These are phyloP conservation scores for Tragelaphus oryx DNA, from an alignment of 2,797 vertebrate genomes.

Conservation along the genomic window DNA sequence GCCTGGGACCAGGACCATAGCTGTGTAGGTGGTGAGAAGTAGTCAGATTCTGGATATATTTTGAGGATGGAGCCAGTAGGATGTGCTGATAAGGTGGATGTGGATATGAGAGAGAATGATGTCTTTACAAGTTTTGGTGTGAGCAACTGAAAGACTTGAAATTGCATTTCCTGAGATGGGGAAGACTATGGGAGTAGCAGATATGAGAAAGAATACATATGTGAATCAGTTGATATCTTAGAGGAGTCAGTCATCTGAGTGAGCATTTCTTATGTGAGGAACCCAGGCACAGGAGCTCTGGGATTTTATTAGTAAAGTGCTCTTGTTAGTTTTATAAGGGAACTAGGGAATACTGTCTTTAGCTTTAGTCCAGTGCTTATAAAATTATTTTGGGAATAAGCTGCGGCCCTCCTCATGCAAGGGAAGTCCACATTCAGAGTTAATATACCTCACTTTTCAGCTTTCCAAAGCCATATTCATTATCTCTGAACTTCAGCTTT, in stretches of 20 bases:
- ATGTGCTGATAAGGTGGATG: neutral
- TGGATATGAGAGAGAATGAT: neutral
- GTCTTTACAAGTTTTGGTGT: neutral
- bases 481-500: constrained; percentile 75
- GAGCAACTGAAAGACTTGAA: neutral
- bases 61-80: neutral
- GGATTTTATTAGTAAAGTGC: constrained; percentile 16
- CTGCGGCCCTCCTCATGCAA: constrained; percentile 16
- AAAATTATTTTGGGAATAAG: constrained; percentile 61
- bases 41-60: neutral
- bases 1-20: neutral
- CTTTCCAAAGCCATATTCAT: constrained; percentile 64
- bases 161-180: neutral
- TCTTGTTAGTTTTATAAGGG: constrained; percentile 42
- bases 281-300: neutral
- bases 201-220: neutral
- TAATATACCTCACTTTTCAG: constrained; percentile 50
- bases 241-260: neutral
- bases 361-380: constrained; percentile 47
- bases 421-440: constrained; percentile 45
- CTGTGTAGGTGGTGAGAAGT: neutral
- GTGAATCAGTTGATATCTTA: neutral
- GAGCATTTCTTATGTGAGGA: neutral
- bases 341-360: constrained; percentile 33
- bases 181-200: neutral